A percentile compares a stretch with the other conserved stretches of the same genome.
phyloP scores from a whole-genome alignment of 2,888 invertebrate species.

The Orthonychiurus folsomi region DNA sequence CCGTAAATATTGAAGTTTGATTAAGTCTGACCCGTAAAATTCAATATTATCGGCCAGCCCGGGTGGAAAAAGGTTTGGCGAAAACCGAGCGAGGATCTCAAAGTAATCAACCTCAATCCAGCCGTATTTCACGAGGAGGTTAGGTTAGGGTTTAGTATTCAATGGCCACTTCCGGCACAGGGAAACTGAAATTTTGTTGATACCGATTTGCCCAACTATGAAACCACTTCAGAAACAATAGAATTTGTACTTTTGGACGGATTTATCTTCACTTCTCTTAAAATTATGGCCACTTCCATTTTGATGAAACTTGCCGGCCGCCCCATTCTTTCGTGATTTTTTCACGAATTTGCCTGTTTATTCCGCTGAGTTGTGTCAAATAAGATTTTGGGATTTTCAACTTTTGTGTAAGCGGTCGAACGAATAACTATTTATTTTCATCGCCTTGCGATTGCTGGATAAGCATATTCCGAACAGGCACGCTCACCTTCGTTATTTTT shows the following conservation, averaged over 20 bases:
- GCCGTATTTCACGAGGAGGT: too few species aligned
- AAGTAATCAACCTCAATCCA: too few species aligned
- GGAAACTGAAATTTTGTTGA: too few species aligned
- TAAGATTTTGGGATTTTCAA: neutral
- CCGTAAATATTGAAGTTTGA: conserved; percentile 17
- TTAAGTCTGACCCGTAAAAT: conserved; percentile 17
- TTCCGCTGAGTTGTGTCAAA: neutral
- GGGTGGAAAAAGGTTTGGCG: neutral
- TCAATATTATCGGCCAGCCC: neutral
- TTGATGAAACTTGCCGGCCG: neutral
- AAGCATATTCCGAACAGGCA: neutral
- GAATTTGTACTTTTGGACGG: neutral
- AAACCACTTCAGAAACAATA: neutral
- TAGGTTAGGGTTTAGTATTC: neutral
- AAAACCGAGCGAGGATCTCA: neutral
- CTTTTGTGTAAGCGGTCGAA: neutral
- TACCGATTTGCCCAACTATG: neutral
- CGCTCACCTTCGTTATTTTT: neutral
- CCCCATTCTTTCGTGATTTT: neutral
- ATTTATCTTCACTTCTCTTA: neutral
- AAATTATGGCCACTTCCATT: neutral
- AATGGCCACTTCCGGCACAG: neutral
- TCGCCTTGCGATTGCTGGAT: neutral
- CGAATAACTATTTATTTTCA: neutral
- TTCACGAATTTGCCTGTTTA: neutral